Base-by-base conservation (phyloP, 2,888 invertebrate genomes). In the Chrysina gloriosa region DNA sequence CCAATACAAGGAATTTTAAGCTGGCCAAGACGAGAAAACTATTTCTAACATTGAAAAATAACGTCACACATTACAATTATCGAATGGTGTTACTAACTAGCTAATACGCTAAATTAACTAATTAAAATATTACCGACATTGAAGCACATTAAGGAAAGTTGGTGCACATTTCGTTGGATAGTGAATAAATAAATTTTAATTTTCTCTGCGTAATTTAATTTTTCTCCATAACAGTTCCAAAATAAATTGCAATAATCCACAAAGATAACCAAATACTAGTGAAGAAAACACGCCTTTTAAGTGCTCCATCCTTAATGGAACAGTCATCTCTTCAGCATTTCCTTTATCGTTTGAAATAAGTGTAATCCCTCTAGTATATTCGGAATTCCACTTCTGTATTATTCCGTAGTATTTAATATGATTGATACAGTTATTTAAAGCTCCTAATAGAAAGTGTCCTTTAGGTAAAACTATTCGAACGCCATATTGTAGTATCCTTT, bases 401-500 rank as follows among this genome's bases (percentile, higher is more conserved):
- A 87, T 74, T 0, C 89, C 89, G 64, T 81, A 78, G 45, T 87
- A 86, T 31, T 84, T 82, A 70, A 88, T 82, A 3, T 79, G 69
- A 0, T 81, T 77, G 36, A 89, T 82, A 1, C 84, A 81, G 19
- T 74, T 73, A 9, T 88, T 86, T 75, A 89, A 85, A 27, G 81
- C 79, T 3, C 75, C 74, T 69, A 86, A 80, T 61, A 87, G 84
- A 0, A 88, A 86, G 71, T 87, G 89, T 1, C 88, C 89, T 72
- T 77, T 82, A 6, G 83, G 71, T 65, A 85, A 83, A 2, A 89
- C 82, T 77, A 87, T 85, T 75, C 89, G 87, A 63, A 88, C 75
- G 2, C 87, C 85, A 21, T 87, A 87, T 0, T 84, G 81, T 71
- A 89, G 87, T n/a, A 86, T 83, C 65, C 85, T 84, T 0, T 75